Evolutionary conservation across 2,888 invertebrate genomes (phyloP).

Genomic region (Campaea margaritaria): DNA sequence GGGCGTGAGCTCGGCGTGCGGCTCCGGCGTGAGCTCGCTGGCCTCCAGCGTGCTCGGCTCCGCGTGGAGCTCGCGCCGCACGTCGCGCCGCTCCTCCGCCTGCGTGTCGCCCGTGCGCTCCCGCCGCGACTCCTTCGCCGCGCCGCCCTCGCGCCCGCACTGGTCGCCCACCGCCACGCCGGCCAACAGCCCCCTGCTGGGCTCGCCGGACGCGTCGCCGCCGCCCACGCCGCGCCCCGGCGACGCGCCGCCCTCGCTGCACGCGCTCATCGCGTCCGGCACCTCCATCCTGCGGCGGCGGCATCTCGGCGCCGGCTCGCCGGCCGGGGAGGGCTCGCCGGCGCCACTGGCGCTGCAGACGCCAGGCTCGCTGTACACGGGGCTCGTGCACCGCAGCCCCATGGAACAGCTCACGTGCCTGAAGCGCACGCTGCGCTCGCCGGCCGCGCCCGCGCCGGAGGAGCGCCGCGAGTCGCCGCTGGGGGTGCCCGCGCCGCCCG

Average conservation of each 20-base stretch:
- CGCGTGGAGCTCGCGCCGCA: conserved; percentile 88
- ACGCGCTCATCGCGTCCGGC: conserved; percentile 82
- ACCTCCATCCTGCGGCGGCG: conserved; percentile 78
- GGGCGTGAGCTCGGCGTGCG: conserved; percentile 84
- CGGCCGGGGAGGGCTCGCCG: conserved; percentile 85
- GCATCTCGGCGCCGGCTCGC: conserved; percentile 84
- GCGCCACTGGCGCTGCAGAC: conserved; percentile 87
- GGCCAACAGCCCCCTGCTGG: conserved; percentile 92
- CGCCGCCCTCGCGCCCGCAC: conserved; percentile 78
- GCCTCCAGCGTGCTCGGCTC: conserved; percentile 78
- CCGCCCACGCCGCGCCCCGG: conserved; percentile 88
- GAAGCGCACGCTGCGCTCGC: conserved; percentile 81
- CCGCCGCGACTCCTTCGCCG: conserved; percentile 92
- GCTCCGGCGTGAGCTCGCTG: conserved; percentile 85
- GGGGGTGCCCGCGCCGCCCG: conserved; percentile 87
- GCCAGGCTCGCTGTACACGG: conserved; percentile 86
- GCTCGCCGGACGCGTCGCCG: conserved; percentile 84
- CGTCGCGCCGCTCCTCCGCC: conserved; percentile 84
- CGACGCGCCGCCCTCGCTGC: conserved; percentile 78
- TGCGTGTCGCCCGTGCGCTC: conserved; percentile 86
- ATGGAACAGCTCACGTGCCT: conserved; percentile 92
- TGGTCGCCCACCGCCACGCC: conserved; percentile 95
- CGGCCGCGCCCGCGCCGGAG: conserved; percentile 66
- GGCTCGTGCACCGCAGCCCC: conserved; percentile 88
- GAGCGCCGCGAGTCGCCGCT: conserved; percentile 66